Conservation (phyloP, 1,140 invertebrate species). For the Drosophila kurseongensis region DNA sequence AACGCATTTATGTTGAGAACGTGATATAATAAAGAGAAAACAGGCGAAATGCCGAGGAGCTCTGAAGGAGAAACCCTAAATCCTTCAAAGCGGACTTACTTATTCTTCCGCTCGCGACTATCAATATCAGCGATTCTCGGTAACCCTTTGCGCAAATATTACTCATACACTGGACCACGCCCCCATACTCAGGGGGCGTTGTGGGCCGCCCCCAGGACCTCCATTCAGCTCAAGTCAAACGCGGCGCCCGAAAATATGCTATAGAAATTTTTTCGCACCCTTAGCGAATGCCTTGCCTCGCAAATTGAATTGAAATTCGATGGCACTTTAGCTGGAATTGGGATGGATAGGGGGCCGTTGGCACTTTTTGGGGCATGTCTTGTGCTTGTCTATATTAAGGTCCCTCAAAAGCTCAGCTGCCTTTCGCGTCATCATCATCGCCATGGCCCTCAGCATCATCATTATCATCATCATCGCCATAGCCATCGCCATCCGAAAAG, state of each 20-base stretch:
- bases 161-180: constrained; percentile 67
- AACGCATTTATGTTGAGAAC: constrained; percentile 81
- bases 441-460: constrained; percentile 34
- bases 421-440: constrained; percentile 43
- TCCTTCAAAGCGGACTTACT: constrained; percentile 52
- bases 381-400: constrained; percentile 76
- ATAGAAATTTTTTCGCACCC: constrained; percentile 75
- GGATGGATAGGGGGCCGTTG: constrained; percentile 29
- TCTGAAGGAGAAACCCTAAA: constrained; percentile 48
- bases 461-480: constrained; percentile 42
- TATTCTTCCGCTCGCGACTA: constrained; percentile 56
- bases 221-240: constrained; percentile 61
- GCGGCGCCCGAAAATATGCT: constrained; percentile 66
- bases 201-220: constrained; percentile 2
- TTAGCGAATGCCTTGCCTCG: constrained; percentile 61
- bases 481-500: constrained; percentile 43
- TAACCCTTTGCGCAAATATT: constrained; percentile 74
- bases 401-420: constrained; percentile 58
- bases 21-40: constrained; percentile 77
- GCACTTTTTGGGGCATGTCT: constrained; percentile 42
- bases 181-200: constrained; percentile 6
- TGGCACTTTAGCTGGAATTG: constrained; percentile 69
- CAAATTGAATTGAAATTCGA: constrained; percentile 83
- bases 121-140: constrained; percentile 68
- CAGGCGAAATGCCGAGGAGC: constrained; percentile 46